These are phyloP conservation scores for Scaptomyza cyrtandrae DNA, from an alignment of 2,888 invertebrate species.

Conservation along the genomic window DNA sequence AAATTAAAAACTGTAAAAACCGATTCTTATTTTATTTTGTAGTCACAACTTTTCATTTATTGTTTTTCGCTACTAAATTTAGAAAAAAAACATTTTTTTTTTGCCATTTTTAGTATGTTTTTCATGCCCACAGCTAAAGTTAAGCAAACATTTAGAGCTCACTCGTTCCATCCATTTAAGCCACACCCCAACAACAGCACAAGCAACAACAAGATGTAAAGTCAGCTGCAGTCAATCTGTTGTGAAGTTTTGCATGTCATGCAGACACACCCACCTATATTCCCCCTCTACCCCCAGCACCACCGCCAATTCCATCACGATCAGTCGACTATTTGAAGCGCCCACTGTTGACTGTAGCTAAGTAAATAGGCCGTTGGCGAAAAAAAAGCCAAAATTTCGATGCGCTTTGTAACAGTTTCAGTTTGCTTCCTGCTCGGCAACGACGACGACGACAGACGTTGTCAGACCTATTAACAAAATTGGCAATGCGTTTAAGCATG, in stretches of 20 bases:
- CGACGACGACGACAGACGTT: conserved; percentile 41
- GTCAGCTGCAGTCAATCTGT: conserved; percentile 12
- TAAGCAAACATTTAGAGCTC: not conserved
- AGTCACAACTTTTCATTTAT: too few relatives aligned
- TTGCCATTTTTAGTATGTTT: not conserved
- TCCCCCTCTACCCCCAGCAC: not conserved
- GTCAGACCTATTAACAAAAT: conserved; percentile 74
- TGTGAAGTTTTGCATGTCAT: conserved; percentile 19
- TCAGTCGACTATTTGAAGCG: conserved; percentile 8
- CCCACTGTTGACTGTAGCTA: conserved; percentile 24
- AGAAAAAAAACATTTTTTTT: not conserved
- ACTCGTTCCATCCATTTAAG: conserved; percentile 12
- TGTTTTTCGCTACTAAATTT: not conserved
- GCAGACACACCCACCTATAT: not conserved
- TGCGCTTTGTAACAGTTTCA: conserved; percentile 69
- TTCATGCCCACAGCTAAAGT: not conserved
- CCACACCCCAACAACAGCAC: conserved; percentile 30
- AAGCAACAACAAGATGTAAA: not conserved
- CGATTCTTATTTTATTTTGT: too few relatives aligned
- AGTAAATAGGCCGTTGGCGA: conserved; percentile 63
- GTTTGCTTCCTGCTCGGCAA: conserved; percentile 65
- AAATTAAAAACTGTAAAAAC: not conserved
- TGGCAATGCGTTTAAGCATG: conserved; percentile 56
- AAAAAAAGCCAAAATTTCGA: conserved; percentile 35
- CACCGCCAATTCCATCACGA: not conserved